A percentile compares a stretch with the other conserved stretches of the same genome.
Evolutionary conservation across 2,797 vertebrate species (phyloP).

Genomic region (Smutsia temminckii): DNA sequence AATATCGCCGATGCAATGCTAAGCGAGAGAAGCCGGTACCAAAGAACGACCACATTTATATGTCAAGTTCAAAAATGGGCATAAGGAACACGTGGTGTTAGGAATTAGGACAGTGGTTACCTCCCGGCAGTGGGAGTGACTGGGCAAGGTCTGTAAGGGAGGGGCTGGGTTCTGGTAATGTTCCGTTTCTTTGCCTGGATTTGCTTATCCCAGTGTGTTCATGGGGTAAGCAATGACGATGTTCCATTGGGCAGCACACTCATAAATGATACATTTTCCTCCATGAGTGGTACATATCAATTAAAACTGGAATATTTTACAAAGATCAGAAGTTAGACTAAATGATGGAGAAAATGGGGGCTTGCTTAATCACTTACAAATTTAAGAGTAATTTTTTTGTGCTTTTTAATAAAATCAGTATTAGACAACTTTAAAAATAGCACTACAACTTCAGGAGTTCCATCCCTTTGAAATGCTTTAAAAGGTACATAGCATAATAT

Average conservation of each 20-base stretch:
- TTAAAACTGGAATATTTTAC: neutral
- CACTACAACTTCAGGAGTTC: neutral
- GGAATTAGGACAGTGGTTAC: neutral
- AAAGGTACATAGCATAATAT: neutral
- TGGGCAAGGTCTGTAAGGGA: too few relatives aligned
- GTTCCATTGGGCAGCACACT: neutral
- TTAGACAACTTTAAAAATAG: neutral
- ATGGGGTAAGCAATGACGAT: too few relatives aligned
- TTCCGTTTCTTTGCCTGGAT: neutral
- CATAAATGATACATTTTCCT: neutral
- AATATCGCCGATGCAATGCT: neutral
- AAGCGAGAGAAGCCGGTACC: neutral
- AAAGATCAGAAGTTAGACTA: neutral
- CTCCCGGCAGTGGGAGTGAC: neutral
- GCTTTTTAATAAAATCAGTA: conserved; percentile 7
- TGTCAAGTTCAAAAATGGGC: neutral
- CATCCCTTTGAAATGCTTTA: neutral
- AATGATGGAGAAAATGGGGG: neutral
- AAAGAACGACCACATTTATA: neutral
- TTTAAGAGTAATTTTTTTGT: neutral
- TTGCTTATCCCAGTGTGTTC: neutral
- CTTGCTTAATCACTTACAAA: neutral
- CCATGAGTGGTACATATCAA: neutral
- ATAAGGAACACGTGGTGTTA: neutral
- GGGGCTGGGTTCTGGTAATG: neutral